A percentile compares a stretch with the other conserved stretches of the same genome.
Conservation (phyloP, 2,113 vertebrate genomes). For the Mormyrus iriodes region DNA sequence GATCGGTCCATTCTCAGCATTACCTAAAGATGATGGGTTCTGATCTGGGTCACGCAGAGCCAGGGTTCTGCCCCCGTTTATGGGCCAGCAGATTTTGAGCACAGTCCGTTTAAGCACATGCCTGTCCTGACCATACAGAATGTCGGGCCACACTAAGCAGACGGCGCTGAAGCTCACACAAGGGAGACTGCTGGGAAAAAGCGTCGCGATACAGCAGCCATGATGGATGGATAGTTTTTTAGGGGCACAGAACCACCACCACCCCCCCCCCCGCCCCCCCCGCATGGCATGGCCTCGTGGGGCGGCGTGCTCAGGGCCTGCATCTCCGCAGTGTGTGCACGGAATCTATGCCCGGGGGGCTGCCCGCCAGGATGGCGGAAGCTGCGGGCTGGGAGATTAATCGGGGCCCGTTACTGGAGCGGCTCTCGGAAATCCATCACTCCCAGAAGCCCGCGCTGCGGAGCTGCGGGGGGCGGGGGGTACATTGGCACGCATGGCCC, state of each 20-base stretch:
- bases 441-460: neutral
- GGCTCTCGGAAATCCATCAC: neutral
- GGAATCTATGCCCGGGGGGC: neutral
- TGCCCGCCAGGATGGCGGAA: neutral
- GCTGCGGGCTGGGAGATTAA: neutral
- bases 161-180: neutral
- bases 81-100: neutral
- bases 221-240: neutral
- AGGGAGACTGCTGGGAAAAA: neutral
- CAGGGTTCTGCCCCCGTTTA: neutral
- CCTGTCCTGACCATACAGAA: neutral
- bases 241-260: neutral
- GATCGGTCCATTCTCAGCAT: neutral
- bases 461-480: neutral
- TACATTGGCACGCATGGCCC: neutral
- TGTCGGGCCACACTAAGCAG: neutral
- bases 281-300: neutral
- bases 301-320: neutral
- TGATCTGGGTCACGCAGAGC: neutral
- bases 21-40: neutral
- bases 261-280: neutral
- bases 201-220: neutral
- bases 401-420: neutral
- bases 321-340: neutral
- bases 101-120: neutral